Evolutionary conservation across 2,797 vertebrate species (phyloP), one percentile per base, ranked within the genome.

Genomic region (Mastacembelus armatus): DNA sequence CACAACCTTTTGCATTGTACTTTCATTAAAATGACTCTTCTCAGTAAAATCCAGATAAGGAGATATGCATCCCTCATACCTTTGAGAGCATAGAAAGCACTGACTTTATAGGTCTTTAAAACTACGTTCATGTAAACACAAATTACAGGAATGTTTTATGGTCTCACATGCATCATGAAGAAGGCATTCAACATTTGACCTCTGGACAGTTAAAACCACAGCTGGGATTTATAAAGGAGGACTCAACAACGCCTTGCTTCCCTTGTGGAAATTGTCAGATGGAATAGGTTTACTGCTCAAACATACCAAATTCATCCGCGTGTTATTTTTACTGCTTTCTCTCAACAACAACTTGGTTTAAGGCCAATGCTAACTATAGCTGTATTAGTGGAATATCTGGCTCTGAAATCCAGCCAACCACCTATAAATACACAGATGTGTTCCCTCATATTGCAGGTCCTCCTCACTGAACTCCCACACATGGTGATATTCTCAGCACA

Each of bases 211-310:
- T 89, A 81, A 88, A 89, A 59, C 74, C 85, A 87, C 92, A 93
- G 89, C 90, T 93, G 91, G 91, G 85, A 84, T 88, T 89, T 85
- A 92, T 93, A 91, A 91, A 86, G 63, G 55, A 81, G 69, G 57
- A 76, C 78, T 83, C 64, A 73, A 84, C 89, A 86, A 87, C 91
- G 80, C 88, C 85, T 92, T 67, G 32, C 75, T 76, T 80, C 51
- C 61, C 80, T 40, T 21, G n/a, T 77, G 78, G 82, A 87, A 85
- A 84, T 43, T 51, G 71, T 76, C 89, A 89, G 78, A 88, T 83
- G 83, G 88, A 87, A 80, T 61, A 74, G 27, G 73, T 89, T 92
- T 89, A 74, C 73, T 64, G 57, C 64, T 81, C 44, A 60, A 74
- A 84, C 78, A 78, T 52, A 77, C 66, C 66, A 63, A 78, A 88